Evolutionary conservation across 2,888 invertebrate genomes (phyloP), one percentile per base, ranked within the genome.

Genomic region (Drosophila ezoana): DNA sequence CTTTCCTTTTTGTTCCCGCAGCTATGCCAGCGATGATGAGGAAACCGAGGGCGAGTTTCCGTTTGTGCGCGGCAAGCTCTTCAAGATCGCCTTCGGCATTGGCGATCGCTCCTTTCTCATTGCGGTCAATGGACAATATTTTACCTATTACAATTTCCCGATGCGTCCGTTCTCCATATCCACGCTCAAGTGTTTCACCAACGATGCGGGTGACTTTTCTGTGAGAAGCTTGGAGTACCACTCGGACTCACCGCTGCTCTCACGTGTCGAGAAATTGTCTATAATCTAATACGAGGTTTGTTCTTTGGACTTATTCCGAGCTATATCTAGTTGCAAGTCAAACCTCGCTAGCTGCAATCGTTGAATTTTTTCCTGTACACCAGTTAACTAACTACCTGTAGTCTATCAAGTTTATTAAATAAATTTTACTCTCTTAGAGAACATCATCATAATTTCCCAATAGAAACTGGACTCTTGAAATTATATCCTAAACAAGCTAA

Each of bases 1-100:
- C 1, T 23, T 3, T 6, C 3, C 20, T 8, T n/a, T 14, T 2
- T 4, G 20, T 8, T 37, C 6, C 61, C 59, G 1, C 45, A 92
- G 92, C 44, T 92, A 91, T 48, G 82, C 90, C 37, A 16, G 61
- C 0, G 90, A 91, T 5, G 92, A 92, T 66, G 91, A 92, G 72
- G 92, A 92, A 74, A 91, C 91, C 18, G 91, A 91, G 58, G 92
- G 92, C 0, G 92, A 92, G 66, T 92, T 92, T 68, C 92, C 92
- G 2, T 92, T 92, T 54, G 87, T 89, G 35, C 90, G 92, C 3
- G 92, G 92, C 14, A 92, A 91, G 52, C 78, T 91, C 4, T 92
- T 92, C 35, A 92, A 91, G 74, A 91, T 92, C 35, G 92, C 92
- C 2, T 92, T 92, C 38, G 92, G 92, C 8, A 81, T 91, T 37